Evolutionary conservation across 2,888 invertebrate genomes (phyloP).

Genomic region (Microctonus aethiopoides): DNA sequence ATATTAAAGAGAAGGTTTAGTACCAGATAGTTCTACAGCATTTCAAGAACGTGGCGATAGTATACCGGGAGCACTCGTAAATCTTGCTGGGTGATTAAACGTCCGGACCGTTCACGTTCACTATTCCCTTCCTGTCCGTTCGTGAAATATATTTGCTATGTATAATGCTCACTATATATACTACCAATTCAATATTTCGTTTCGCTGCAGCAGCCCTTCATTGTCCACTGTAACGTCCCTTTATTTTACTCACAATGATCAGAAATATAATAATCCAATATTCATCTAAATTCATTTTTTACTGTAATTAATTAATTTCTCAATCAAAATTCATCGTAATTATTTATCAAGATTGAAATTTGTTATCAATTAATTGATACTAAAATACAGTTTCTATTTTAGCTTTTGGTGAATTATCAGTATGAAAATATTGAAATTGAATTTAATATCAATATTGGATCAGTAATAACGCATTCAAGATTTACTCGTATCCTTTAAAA

Average conservation of each 20-base stretch:
- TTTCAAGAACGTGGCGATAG: constrained; percentile 37
- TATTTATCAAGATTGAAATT: constrained; percentile 43
- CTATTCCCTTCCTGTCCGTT: constrained; percentile 25
- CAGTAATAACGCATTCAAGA: not conserved
- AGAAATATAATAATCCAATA: too few relatives aligned
- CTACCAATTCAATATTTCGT: too few relatives aligned
- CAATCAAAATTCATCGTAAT: too few relatives aligned
- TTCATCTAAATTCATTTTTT: too few relatives aligned
- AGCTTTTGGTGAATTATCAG: too few relatives aligned
- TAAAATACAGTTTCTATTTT: not conserved
- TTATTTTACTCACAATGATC: constrained; percentile 39
- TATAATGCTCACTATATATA: too few relatives aligned
- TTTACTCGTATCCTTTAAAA: not conserved
- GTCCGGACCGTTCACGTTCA: constrained; percentile 49
- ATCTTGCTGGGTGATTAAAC: constrained; percentile 63
- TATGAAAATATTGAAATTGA: not conserved
- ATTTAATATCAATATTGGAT: not conserved
- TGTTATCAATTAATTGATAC: not conserved
- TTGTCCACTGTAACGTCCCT: not conserved
- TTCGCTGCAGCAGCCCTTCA: too few relatives aligned
- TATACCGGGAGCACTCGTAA: constrained; percentile 52
- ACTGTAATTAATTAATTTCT: too few relatives aligned
- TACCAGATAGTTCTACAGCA: constrained; percentile 24
- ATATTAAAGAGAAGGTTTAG: not conserved
- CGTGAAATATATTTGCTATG: not conserved